These are phyloP conservation scores for Chlorospingus semifuscus DNA, from an alignment of 2,797 vertebrate genomes.

Conservation along the genomic window DNA sequence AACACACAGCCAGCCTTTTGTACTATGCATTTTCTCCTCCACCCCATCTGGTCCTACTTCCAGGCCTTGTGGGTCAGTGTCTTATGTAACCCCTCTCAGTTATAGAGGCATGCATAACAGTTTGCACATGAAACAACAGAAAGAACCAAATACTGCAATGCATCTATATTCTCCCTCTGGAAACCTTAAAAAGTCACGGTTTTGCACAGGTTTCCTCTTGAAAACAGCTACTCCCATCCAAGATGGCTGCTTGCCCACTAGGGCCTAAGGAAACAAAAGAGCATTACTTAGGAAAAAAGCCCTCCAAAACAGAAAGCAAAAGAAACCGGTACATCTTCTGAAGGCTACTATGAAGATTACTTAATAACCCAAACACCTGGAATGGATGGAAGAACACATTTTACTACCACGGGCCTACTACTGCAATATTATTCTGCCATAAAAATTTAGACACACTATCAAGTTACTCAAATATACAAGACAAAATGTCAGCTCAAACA, in stretches of 20 bases:
- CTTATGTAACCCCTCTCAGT: not conserved
- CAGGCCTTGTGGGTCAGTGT: not conserved
- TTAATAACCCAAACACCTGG: not conserved
- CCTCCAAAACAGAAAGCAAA: not conserved
- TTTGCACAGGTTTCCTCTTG: not conserved
- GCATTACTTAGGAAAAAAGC: not conserved
- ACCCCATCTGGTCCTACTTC: not conserved
- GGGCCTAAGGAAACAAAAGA: not conserved
- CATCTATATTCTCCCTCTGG: not conserved
- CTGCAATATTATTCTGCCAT: not conserved
- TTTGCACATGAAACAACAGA: not conserved
- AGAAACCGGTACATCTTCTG: not conserved
- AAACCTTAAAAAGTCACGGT: not conserved
- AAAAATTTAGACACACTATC: not conserved
- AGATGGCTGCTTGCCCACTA: not conserved
- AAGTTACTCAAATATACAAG: not conserved
- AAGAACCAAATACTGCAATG: not conserved
- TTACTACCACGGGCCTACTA: not conserved
- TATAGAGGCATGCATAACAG: not conserved
- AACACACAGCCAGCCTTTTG: not conserved
- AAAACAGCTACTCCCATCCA: not conserved
- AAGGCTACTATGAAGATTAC: not conserved
- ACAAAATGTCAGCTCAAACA: not conserved
- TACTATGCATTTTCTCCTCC: not conserved
- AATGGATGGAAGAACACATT: not conserved